Percentiles rank a stretch among this genome's conserved stretches.
Evolutionary conservation across 2,888 invertebrate genomes (phyloP).

Genomic region (Sipha maydis): DNA sequence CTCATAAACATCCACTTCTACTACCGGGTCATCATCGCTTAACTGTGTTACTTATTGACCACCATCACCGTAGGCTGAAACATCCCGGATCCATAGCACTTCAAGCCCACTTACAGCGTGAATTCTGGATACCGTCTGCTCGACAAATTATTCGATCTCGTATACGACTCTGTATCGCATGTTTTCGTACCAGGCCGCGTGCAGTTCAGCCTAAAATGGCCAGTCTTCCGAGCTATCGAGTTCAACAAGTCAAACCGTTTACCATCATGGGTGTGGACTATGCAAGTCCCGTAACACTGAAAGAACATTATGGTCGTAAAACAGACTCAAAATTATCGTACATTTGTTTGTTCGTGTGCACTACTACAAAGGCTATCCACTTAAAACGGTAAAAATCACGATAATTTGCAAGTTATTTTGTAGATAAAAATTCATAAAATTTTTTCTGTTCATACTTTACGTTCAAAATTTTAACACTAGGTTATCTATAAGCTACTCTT

Average conservation of each 20-base stretch:
- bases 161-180: neutral
- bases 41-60: neutral
- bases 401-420: too few relatives aligned
- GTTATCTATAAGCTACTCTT: too few relatives aligned
- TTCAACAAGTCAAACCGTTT: neutral
- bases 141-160: neutral
- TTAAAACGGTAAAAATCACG: too few relatives aligned
- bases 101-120: neutral
- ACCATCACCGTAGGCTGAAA: neutral
- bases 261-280: neutral
- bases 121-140: neutral
- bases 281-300: fast-evolving
- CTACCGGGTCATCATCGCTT: neutral
- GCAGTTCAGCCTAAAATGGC: neutral
- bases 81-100: neutral
- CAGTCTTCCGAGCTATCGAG: neutral
- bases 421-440: too few relatives aligned
- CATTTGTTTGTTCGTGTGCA: neutral
- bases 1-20: neutral
- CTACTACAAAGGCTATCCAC: neutral
- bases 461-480: too few relatives aligned
- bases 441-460: too few relatives aligned
- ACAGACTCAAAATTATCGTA: fast-evolving
- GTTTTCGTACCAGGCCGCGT: neutral
- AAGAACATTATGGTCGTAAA: neutral